Evolutionary conservation across 1,140 invertebrate species (phyloP), one percentile per base, ranked within the genome.

Genomic region (Nasonia giraulti): DNA sequence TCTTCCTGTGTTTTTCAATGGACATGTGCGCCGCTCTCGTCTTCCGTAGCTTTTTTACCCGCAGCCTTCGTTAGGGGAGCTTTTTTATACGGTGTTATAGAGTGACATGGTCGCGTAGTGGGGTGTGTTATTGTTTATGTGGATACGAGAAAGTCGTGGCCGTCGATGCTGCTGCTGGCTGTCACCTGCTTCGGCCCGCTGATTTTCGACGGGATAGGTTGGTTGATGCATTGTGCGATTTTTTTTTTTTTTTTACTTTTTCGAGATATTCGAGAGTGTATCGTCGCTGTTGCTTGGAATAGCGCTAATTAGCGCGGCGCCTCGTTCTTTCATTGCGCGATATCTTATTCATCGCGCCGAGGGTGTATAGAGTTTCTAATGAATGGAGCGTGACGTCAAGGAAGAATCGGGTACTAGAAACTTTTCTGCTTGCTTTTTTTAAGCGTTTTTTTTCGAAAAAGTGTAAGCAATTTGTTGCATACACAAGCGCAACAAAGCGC

Each of bases 381-480:
- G 73, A 74, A 74, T 74, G 73, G 20, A 74, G 73, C 73, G 17
- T 74, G 73, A 74, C 73, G 73, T 74, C 73, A 74, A 74, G 40
- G 14, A 37, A 40, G 37, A 74, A 74, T 74, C 17, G 55, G 55
- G 20, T 3, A 17, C 55, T 62, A 17, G 55, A 62, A 62, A n/a
- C 55, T 62, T 62, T 44, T n/a, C 17, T 62, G n/a, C n/a, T 44
- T 44, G 40, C 27, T 27, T 40, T 40, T 7, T 8, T 40, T 8
- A 8, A 40, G 37, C 8, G 37, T 6, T 6, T 44, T 44, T 44
- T 44, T 44, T 44, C 10, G 40, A 44, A 44, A 44, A 0, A 37
- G 33, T 37, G 5, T 37, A 37, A 44, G 40, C 40, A 44, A 44
- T 44, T 44, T 11, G 50, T 55, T 55, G 47, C 10, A 17, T 1